A percentile compares a stretch with the other conserved stretches of the same genome.
phyloP scores from a whole-genome alignment of 2,797 vertebrate genomes.

The Eulemur mongoz region DNA sequence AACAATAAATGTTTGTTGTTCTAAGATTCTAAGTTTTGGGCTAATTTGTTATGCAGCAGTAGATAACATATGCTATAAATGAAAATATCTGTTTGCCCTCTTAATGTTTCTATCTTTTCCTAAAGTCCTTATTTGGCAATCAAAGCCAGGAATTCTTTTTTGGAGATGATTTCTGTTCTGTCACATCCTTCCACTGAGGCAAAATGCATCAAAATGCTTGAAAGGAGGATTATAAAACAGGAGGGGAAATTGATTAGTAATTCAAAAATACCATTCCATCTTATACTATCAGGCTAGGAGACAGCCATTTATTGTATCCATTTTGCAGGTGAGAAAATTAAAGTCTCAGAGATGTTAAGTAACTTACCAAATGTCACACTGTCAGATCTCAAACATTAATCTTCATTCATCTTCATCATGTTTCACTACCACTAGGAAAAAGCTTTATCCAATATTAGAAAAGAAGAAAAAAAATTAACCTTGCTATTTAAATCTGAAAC shows the following conservation, averaged over 20 bases:
- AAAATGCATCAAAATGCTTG: neutral
- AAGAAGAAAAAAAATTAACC: neutral
- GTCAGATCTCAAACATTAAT: neutral
- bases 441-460: neutral
- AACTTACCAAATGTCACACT: neutral
- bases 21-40: neutral
- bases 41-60: neutral
- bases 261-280: neutral
- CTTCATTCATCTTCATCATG: neutral
- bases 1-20: neutral
- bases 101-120: neutral
- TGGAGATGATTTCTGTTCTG: neutral
- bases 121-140: neutral
- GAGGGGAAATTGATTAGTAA: neutral
- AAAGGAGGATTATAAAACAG: neutral
- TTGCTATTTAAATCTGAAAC: neutral
- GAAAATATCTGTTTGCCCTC: neutral
- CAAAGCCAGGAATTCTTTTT: neutral
- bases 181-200: neutral
- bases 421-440: neutral
- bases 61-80: neutral
- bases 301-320: neutral
- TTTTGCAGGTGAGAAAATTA: slow-evolving; percentile 12
- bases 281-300: neutral
- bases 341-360: neutral